Evolutionary conservation across 2,797 vertebrate genomes (phyloP), one percentile per base, ranked within the genome.

Genomic region (Brachymystax lenok): DNA sequence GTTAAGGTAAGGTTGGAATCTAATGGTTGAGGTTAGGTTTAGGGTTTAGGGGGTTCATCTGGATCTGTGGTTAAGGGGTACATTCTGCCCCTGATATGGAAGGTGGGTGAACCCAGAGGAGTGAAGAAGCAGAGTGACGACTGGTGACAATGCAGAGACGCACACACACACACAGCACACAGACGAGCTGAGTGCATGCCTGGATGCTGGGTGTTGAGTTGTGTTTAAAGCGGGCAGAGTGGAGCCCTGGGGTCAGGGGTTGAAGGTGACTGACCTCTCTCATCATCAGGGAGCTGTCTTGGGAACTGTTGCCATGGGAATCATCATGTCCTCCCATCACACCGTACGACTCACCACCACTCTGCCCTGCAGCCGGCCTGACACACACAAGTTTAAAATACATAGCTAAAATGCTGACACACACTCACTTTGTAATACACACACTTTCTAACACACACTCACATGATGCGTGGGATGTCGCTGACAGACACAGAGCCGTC

Each of bases 391-490:
- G 40, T 46, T 46, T 46, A 46, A 46, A 46, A 46, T 46, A 46
- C 12, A 46, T 13, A 13, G 40, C 40, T 46, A 46, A 46, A 46
- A 13, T 46, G 40, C 40, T 12, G 40, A 46, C 40, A 46, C 40
- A 40, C 40, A 35, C 35, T 35, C 35, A 35, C 35, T 35, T 35
- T 35, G 35, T 35, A 35, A 35, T 35, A 46, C 40, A 46, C 40
- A 12, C 40, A 46, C 40, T 13, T 46, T 46, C 40, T 46, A 46
- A 46, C 40, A 46, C 40, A 46, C 40, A 46, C 97, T 98, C 94
- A 99, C 98, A 99, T 99, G 67, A 99, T 97, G 70, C 98, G 95
- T 0, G 98, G 98, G 74, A 98, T 98, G 88, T 99, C 98, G 30
- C 96, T 99, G 90, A 99, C 98, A 0, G 97, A 95, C 86, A 99